A percentile compares a stretch with the other conserved stretches of the same genome.
These are phyloP conservation scores for Mythimna vitellina DNA, from an alignment of 2,888 invertebrate species.

Conservation along the genomic window DNA sequence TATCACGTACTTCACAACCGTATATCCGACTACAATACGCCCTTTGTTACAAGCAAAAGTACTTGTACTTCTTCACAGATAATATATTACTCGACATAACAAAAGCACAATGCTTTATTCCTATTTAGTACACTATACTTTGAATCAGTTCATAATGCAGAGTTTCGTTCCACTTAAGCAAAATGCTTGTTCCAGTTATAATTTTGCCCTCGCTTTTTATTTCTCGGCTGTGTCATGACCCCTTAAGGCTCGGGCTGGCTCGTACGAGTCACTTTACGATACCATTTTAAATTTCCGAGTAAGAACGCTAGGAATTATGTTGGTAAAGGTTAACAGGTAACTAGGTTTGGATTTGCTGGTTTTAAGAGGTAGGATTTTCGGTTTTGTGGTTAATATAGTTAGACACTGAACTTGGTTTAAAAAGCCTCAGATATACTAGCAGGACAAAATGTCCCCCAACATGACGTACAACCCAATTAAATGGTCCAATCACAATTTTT, in stretches of 20 bases:
- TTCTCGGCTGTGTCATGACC: slow-evolving; percentile 62
- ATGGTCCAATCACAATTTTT: too few species aligned
- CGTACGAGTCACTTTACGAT: slow-evolving; percentile 62
- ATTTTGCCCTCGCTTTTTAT: slow-evolving; percentile 67
- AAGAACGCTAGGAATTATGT: slow-evolving; percentile 53
- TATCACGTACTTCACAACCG: slow-evolving; percentile 25
- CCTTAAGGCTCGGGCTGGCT: slow-evolving; percentile 53
- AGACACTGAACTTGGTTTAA: too few species aligned
- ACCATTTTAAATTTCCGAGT: slow-evolving; percentile 59
- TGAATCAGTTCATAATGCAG: slow-evolving; percentile 61
- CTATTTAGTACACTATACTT: slow-evolving; percentile 53
- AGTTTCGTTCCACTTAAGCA: slow-evolving; percentile 65
- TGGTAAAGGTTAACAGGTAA: slow-evolving; percentile 42
- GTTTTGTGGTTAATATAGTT: neutral
- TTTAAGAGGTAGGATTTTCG: neutral
- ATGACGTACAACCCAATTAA: too few species aligned
- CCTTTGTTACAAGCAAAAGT: slow-evolving; percentile 19
- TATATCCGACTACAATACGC: slow-evolving; percentile 25
- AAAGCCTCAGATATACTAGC: too few species aligned
- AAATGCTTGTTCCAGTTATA: slow-evolving; percentile 65
- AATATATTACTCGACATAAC: slow-evolving; percentile 64
- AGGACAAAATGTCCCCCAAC: too few species aligned
- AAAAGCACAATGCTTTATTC: slow-evolving; percentile 65
- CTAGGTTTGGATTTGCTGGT: slow-evolving; percentile 14
- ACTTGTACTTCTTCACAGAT: slow-evolving; percentile 45